Evolutionary conservation across 35 echinoderm and acorn worm genomes (phyloP).

Genomic region (Acanthaster planci): DNA sequence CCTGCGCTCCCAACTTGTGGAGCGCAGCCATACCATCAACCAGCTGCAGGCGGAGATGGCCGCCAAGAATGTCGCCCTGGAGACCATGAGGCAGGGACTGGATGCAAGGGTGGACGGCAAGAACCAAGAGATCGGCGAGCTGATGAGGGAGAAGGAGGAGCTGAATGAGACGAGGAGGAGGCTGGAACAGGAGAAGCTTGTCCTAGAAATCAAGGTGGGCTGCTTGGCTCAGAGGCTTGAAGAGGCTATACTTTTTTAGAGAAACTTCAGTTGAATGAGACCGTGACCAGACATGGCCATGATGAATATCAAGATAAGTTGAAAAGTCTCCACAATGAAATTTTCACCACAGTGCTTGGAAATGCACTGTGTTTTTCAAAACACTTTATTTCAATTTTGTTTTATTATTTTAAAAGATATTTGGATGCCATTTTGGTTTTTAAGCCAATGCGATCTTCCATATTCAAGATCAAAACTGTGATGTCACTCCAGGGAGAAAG

Average conservation of each 20-base stretch:
- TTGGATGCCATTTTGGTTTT: no score
- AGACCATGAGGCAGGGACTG: slow-evolving; percentile 39
- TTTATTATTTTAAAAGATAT: no score
- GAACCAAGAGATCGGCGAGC: slow-evolving; percentile 59
- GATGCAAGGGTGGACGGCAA: slow-evolving; percentile 68
- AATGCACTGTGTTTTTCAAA: no score
- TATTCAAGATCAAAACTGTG: no score
- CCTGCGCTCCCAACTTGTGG: slow-evolving; percentile 58
- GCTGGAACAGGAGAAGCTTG: slow-evolving; percentile 77
- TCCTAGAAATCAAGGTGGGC: slow-evolving; percentile 71
- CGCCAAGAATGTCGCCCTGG: slow-evolving; percentile 81
- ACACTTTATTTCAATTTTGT: no score
- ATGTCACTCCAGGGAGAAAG: no score
- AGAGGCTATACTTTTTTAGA: not conserved
- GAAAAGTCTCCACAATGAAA: no score
- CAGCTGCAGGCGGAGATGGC: slow-evolving; percentile 82
- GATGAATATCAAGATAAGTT: no score
- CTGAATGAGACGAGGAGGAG: slow-evolving; percentile 43
- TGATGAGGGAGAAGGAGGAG: slow-evolving; percentile 71
- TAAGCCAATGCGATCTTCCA: no score
- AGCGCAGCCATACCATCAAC: slow-evolving; percentile 69
- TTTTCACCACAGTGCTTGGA: no score
- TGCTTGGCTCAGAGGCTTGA: not conserved
- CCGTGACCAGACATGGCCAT: not conserved
- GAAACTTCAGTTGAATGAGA: not conserved